Evolutionary conservation across 2,113 vertebrate genomes (phyloP).

Genomic region (Promerops cafer): DNA sequence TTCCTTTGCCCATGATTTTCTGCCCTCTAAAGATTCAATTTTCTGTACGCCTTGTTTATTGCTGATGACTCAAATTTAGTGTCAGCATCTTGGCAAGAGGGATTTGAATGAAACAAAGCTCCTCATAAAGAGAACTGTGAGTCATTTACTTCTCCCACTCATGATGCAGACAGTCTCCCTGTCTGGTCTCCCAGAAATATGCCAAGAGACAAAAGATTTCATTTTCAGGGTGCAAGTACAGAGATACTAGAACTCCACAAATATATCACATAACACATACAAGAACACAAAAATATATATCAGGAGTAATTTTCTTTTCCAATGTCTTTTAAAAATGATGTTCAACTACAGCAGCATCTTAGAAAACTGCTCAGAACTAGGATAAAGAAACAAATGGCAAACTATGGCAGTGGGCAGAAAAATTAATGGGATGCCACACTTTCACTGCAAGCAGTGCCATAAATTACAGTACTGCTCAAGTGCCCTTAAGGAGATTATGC

Average conservation of each 20-base stretch:
- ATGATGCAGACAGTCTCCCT: slow-evolving; percentile 58
- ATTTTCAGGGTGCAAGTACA: slow-evolving; percentile 16
- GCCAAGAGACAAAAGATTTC: slow-evolving; percentile 41
- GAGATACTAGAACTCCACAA: background rate
- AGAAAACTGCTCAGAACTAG: background rate
- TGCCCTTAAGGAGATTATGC: background rate
- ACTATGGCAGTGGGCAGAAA: background rate
- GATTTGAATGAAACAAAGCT: slow-evolving; percentile 71
- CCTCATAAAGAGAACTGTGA: slow-evolving; percentile 63
- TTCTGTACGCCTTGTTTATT: slow-evolving; percentile 59
- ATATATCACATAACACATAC: background rate
- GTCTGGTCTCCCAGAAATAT: slow-evolving; percentile 64
- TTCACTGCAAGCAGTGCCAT: background rate
- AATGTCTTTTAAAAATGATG: background rate
- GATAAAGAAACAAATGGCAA: background rate
- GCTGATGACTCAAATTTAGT: slow-evolving; percentile 71
- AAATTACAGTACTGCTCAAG: background rate
- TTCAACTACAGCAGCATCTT: background rate
- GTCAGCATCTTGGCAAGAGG: slow-evolving; percentile 69
- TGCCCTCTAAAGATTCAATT: slow-evolving; percentile 58
- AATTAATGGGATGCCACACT: background rate
- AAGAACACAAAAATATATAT: background rate
- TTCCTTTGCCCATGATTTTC: slow-evolving; percentile 40
- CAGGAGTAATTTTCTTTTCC: background rate
- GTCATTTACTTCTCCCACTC: slow-evolving; percentile 69